Percentiles rank a stretch among this genome's conserved stretches.
Evolutionary conservation across 2,888 invertebrate genomes (phyloP).

Genomic region (Leptinotarsa rubiginosa): DNA sequence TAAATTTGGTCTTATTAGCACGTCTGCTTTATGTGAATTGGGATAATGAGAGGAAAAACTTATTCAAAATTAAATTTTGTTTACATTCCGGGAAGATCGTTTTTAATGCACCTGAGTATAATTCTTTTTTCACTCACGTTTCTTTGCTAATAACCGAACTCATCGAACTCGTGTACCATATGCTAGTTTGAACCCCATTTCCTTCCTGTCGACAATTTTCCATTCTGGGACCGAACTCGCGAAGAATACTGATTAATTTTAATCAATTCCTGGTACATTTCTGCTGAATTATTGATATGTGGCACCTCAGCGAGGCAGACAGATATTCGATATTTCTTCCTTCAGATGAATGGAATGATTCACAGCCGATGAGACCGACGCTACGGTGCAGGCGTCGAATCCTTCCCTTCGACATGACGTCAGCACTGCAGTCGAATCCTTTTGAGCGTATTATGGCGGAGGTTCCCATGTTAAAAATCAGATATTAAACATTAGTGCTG

Average conservation of each 20-base stretch:
- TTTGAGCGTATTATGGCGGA: constrained; percentile 12
- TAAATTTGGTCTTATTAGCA: too few species aligned
- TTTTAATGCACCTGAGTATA: too few species aligned
- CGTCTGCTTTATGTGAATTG: too few species aligned
- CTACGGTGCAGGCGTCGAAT: constrained; percentile 40
- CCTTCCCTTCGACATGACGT: constrained; percentile 45
- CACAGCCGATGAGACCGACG: not conserved
- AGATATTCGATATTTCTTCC: not conserved
- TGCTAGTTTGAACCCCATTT: not conserved
- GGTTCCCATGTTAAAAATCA: not conserved
- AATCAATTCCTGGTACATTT: not conserved
- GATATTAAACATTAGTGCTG: too few species aligned
- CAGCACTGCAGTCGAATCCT: constrained; percentile 51
- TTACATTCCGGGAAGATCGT: too few species aligned
- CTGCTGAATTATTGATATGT: not conserved
- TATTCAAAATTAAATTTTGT: too few species aligned
- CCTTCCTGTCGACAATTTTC: not conserved
- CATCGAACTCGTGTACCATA: too few species aligned
- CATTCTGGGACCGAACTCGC: not conserved
- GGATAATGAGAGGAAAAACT: too few species aligned
- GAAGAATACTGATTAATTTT: not conserved
- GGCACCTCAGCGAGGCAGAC: not conserved
- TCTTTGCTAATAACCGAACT: too few species aligned
- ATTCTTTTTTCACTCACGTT: too few species aligned
- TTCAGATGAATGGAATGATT: not conserved